phyloP scores from a whole-genome alignment of 2,888 invertebrate species.

The Ophion ellenae region DNA sequence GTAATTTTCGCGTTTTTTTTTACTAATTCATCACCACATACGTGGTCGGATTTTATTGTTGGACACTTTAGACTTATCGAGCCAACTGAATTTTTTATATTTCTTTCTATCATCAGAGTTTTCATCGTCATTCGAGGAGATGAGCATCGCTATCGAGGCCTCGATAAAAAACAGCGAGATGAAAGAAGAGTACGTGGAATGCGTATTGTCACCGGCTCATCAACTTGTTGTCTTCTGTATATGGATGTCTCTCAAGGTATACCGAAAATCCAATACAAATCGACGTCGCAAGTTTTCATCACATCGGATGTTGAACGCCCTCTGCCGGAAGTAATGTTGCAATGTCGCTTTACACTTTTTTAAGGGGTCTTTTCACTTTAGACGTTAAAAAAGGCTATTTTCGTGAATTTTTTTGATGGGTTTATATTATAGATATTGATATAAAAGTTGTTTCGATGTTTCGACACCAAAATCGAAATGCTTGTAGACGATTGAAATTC shows the following conservation, averaged over 20 bases:
- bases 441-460: too few species aligned
- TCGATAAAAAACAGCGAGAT: constrained; percentile 84
- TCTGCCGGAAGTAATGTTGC: not conserved
- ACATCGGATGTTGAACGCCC: not conserved
- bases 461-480: too few species aligned
- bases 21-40: not conserved
- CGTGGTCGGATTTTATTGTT: not conserved
- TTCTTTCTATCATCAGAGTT: constrained; percentile 77
- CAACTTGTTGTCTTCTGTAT: constrained; percentile 90
- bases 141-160: constrained; percentile 89
- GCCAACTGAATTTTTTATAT: not conserved
- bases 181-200: constrained; percentile 81
- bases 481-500: too few species aligned
- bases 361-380: not conserved
- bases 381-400: too few species aligned
- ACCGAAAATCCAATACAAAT: not conserved
- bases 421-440: too few species aligned
- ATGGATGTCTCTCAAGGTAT: constrained; percentile 92
- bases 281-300: not conserved
- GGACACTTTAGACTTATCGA: not conserved
- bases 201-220: constrained; percentile 86
- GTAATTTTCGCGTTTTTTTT: constrained; percentile 20
- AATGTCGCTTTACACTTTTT: not conserved
- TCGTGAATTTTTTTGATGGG: too few species aligned
- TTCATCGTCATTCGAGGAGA: constrained; percentile 91